Evolutionary conservation across 37 sponge, comb jelly and placozoan species (phyloP).

Genomic region (Theonella swinhoei): DNA sequence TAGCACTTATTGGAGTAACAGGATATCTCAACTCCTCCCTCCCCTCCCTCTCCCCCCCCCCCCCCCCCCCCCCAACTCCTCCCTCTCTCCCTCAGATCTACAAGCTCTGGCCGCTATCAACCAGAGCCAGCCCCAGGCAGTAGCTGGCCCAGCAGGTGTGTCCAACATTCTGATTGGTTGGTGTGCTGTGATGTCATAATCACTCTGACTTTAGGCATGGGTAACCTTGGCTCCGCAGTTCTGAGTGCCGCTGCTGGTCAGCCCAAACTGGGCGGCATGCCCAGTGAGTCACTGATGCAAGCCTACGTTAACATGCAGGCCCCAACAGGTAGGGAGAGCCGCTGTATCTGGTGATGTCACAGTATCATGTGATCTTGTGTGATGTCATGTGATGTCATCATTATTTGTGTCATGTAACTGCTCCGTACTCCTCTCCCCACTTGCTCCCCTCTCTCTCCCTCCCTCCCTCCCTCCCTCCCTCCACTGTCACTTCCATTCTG

Average conservation of each 20-base stretch:
- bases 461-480: no score
- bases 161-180: no score
- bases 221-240: constrained; percentile 66
- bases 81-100: background rate
- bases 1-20: no score
- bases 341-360: background rate
- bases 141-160: background rate
- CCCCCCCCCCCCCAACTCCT: background rate
- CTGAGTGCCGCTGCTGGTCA: constrained; percentile 35
- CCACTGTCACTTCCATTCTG: background rate
- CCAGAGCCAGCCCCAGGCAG: background rate
- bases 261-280: background rate
- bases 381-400: background rate
- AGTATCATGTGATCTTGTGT: background rate
- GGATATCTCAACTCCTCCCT: background rate
- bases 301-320: constrained; percentile 30
- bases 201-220: constrained; percentile 3
- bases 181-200: background rate
- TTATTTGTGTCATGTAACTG: background rate
- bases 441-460: no score
- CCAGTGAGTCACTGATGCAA: constrained; percentile 20
- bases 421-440: no score
- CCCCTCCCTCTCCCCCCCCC: background rate
- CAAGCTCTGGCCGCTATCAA: background rate
- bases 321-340: background rate